Conservation (phyloP, 2,113 vertebrate species). For the Petroica traversi region DNA sequence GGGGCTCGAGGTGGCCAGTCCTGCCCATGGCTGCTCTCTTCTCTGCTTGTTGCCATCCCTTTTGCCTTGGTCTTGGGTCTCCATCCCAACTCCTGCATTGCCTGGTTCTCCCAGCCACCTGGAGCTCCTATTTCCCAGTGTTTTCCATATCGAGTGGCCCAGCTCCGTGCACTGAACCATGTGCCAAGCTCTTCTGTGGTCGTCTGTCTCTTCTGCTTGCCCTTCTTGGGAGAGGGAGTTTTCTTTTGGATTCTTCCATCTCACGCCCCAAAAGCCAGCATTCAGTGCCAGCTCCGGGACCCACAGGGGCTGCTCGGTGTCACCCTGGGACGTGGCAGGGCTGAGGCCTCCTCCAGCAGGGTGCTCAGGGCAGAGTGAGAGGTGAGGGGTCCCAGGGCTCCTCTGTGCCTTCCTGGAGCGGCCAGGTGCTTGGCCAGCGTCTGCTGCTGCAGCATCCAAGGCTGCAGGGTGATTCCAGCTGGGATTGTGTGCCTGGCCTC, state of each 20-base stretch:
- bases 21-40: background rate
- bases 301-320: fast-evolving
- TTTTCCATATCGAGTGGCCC: background rate
- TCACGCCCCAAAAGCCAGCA: background rate
- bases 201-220: fast-evolving
- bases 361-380: background rate
- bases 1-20: fast-evolving
- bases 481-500: background rate
- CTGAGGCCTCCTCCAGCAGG: background rate
- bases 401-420: background rate
- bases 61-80: background rate
- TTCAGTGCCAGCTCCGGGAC: background rate
- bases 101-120: background rate
- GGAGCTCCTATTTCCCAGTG: background rate
- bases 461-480: background rate
- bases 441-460: background rate
- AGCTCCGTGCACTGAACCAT: background rate
- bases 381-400: background rate
- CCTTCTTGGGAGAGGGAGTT: background rate
- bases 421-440: fast-evolving
- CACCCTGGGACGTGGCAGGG: background rate
- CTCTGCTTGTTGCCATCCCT: background rate
- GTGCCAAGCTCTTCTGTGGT: fast-evolving
- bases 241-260: background rate
- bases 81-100: background rate